Evolutionary conservation across 2,113 vertebrate species (phyloP), one percentile per base, ranked within the genome.

Genomic region (Eira barbara): DNA sequence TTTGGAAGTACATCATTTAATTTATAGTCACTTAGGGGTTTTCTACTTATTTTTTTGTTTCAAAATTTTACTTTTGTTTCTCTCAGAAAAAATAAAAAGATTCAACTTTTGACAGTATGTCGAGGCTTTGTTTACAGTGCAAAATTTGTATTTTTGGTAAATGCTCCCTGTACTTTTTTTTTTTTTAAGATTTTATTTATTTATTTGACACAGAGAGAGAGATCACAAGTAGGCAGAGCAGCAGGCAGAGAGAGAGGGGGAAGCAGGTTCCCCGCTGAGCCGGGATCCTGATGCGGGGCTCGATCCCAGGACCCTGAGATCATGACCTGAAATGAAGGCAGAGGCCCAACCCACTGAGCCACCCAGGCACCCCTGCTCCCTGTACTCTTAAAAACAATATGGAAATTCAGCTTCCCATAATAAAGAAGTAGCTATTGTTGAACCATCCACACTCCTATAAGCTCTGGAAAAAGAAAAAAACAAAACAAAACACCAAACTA

Each of bases 71-170:
- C 63, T 94, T 39, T 55, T 25, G 36, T 73, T 87, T 76, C 27
- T 84, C n/a, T 81, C 61, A 89, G 21, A 45, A 95, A 93, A 94
- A 71, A n/a, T 89, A 52, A 92, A 87, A 63, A 1, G 5, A 82
- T 74, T 76, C 25, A 49, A 71, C 6, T 23, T 84, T 74, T 52
- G n/a, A 4, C 67, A 6, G 63, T 57, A 45, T 92, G 20, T 80
- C 42, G 17, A n/a, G 8, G 52, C 18, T 71, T 78, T 89, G 14
- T 73, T 88, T 92, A 59, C 34, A 79, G 63, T 57, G 11, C 7
- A n/a, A 69, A 67, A 82, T 39, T 80, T 78, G n/a, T 36, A 83
- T 21, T 18, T 87, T 80, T 90, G 27, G 27, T 80, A 39, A 87
- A 73, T 49, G 4, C 6, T 1, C 3, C 4, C 14, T 42, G 17